Conservation (phyloP, 1,140 invertebrate species). For the Mizuhopecten yessoensis region DNA sequence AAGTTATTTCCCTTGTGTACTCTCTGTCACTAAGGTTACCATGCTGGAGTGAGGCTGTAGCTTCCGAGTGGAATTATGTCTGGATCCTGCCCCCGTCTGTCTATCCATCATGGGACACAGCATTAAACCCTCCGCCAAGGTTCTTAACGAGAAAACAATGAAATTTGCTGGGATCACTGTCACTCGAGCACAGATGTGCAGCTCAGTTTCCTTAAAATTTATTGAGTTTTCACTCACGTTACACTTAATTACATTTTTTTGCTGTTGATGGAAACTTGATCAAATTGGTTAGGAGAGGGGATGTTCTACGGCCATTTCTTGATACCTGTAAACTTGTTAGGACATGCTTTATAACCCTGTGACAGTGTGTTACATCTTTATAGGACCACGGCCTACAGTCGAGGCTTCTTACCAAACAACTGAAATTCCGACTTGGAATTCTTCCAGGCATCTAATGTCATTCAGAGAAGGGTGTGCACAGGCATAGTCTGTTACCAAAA, state of each 20-base stretch:
- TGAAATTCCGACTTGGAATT: too few relatives aligned
- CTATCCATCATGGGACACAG: neutral
- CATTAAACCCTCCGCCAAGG: neutral
- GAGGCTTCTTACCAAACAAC: too few relatives aligned
- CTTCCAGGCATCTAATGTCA: too few relatives aligned
- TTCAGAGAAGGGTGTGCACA: too few relatives aligned
- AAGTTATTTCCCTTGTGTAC: conserved; percentile 17
- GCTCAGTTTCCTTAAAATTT: conserved; percentile 34
- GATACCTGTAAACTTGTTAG: conserved; percentile 14
- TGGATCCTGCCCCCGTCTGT: neutral
- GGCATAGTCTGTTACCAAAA: too few relatives aligned
- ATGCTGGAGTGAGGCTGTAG: neutral
- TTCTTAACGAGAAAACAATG: conserved; percentile 34
- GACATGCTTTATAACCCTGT: neutral
- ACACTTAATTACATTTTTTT: conserved; percentile 40
- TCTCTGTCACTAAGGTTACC: neutral
- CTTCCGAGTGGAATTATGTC: neutral
- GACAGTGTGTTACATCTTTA: neutral
- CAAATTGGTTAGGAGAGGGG: neutral
- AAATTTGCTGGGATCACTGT: conserved; percentile 1
- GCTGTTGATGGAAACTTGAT: conserved; percentile 33
- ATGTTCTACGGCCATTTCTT: neutral
- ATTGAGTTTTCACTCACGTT: conserved; percentile 33
- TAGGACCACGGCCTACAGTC: too few relatives aligned
- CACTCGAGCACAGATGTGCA: neutral